Conservation (phyloP, 2,888 invertebrate species). For the Harmothoe impar region DNA sequence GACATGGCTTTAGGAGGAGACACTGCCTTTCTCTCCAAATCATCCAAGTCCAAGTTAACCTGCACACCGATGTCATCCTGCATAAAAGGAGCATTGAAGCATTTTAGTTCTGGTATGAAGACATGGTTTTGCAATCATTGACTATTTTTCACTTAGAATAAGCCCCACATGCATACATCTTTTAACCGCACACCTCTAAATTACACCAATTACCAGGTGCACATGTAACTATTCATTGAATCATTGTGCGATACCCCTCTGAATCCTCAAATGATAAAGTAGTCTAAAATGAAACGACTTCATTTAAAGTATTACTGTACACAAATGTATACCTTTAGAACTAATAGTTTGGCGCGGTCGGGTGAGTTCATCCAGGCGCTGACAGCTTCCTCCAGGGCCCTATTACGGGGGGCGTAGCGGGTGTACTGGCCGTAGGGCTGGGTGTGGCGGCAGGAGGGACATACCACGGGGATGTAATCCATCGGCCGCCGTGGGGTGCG, state of each 20-base stretch:
- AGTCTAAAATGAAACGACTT: too few relatives aligned
- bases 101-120: neutral
- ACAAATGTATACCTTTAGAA: neutral
- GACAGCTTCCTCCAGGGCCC: neutral
- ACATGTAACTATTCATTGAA: too few relatives aligned
- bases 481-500: slow-evolving; percentile 4
- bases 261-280: too few relatives aligned
- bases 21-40: neutral
- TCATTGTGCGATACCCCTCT: too few relatives aligned
- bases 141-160: too few relatives aligned
- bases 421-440: slow-evolving; percentile 33
- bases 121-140: neutral
- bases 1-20: neutral
- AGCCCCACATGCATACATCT: too few relatives aligned
- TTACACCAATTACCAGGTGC: too few relatives aligned
- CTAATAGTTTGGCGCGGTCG: neutral
- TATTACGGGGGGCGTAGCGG: slow-evolving; percentile 25
- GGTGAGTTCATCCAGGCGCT: slow-evolving; percentile 27
- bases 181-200: too few relatives aligned
- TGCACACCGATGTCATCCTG: neutral
- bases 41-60: neutral
- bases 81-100: neutral
- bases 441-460: slow-evolving; percentile 42
- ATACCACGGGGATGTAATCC: slow-evolving; percentile 4
- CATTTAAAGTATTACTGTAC: too few relatives aligned